Evolutionary conservation across 2,888 invertebrate genomes (phyloP).

Genomic region (Lampropteryx suffumata): DNA sequence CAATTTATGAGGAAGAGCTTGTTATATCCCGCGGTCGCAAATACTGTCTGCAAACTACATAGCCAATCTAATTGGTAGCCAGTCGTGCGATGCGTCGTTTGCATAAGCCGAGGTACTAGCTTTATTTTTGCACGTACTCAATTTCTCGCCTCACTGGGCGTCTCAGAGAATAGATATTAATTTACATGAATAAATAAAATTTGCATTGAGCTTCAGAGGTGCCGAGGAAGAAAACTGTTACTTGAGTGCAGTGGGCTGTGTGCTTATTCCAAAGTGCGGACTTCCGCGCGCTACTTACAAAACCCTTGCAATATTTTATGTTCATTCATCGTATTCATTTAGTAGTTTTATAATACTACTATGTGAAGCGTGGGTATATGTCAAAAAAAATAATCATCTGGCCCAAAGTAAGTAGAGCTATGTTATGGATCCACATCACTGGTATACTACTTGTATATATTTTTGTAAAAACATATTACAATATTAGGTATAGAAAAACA

Average conservation of each 20-base stretch:
- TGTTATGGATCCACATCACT: no score
- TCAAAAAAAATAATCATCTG: no score
- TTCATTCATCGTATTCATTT: neutral
- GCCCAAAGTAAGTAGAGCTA: no score
- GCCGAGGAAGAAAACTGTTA: conserved; percentile 59
- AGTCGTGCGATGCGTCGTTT: conserved; percentile 54
- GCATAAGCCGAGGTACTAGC: conserved; percentile 61
- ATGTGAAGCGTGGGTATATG: no score
- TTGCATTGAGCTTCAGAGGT: conserved; percentile 75
- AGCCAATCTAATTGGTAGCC: conserved; percentile 66
- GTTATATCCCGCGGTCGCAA: conserved; percentile 1
- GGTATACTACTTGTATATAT: no score
- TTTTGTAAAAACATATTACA: no score
- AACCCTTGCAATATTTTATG: neutral
- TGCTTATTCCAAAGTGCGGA: conserved; percentile 41
- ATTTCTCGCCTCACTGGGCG: conserved; percentile 78
- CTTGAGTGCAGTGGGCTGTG: conserved; percentile 48
- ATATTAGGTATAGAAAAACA: no score
- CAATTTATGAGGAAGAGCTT: neutral
- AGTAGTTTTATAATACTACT: no score
- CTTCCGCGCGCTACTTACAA: conserved; percentile 12
- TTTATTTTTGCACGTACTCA: conserved; percentile 83
- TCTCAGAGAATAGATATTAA: conserved; percentile 80
- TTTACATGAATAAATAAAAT: conserved; percentile 83
- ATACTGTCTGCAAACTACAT: conserved; percentile 35